These are phyloP conservation scores for Leptatherina wallacei DNA, from an alignment of 2,797 vertebrate species.

Conservation along the genomic window DNA sequence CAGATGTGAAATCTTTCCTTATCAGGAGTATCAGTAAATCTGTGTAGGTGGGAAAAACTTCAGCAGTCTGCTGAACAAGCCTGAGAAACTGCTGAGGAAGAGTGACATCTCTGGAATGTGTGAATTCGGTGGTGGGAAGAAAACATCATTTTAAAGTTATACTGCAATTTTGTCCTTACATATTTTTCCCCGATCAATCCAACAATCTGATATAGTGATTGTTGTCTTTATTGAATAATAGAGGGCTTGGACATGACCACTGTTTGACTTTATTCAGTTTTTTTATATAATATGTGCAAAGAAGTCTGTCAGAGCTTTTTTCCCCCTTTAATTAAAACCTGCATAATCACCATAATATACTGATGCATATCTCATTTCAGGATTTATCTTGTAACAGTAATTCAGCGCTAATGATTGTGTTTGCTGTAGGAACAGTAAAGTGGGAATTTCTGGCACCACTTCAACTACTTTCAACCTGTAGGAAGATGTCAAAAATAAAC, in stretches of 20 bases:
- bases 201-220: not conserved
- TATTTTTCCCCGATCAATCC: not conserved
- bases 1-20: slow-evolving; percentile 1
- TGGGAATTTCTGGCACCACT: not conserved
- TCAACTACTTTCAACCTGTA: not conserved
- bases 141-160: not conserved
- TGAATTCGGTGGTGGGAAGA: slow-evolving; percentile 5
- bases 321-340: not conserved
- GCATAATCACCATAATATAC: not conserved
- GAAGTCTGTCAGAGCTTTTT: not conserved
- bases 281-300: not conserved
- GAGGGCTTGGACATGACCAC: no score
- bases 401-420: not conserved
- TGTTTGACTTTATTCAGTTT: not conserved
- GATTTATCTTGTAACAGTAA: not conserved
- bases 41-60: slow-evolving; percentile 3
- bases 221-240: not conserved
- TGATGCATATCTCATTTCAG: not conserved
- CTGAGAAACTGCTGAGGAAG: slow-evolving; percentile 4
- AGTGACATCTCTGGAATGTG: not conserved
- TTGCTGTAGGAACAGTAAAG: not conserved
- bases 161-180: not conserved
- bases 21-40: not conserved
- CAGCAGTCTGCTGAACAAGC: not conserved
- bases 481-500: not conserved